Conservation (phyloP, 2,888 invertebrate genomes). For the Heliconius ethilla region DNA sequence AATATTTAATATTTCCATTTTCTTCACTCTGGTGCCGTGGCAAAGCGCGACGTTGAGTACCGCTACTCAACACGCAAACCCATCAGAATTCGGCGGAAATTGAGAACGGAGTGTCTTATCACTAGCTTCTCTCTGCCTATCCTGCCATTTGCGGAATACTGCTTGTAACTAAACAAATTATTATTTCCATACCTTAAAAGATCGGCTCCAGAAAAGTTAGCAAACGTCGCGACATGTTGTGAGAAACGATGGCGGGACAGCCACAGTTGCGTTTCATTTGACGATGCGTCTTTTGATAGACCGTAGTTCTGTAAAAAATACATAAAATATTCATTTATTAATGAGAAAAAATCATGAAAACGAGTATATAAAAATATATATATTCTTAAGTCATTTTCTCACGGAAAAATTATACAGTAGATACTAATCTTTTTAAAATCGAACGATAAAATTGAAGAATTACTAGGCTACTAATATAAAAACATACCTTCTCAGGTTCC, state of each 20-base stretch:
- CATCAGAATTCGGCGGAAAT: background rate
- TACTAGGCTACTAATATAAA: background rate
- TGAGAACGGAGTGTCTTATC: background rate
- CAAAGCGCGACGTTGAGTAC: too few species aligned
- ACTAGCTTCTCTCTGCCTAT: background rate
- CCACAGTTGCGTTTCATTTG: slow-evolving; percentile 90
- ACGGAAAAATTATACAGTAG: too few species aligned
- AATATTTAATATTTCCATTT: too few species aligned
- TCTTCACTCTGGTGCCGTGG: too few species aligned
- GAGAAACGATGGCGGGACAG: slow-evolving; percentile 89
- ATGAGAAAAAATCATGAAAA: too few species aligned
- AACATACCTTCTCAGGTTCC: slow-evolving; percentile 86
- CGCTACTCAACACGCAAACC: too few species aligned
- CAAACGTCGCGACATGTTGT: slow-evolving; percentile 88
- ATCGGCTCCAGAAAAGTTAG: slow-evolving; percentile 94
- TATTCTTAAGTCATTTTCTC: too few species aligned
- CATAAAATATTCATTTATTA: background rate
- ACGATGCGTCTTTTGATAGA: slow-evolving; percentile 85
- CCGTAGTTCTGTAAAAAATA: slow-evolving; percentile 65
- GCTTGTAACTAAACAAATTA: background rate
- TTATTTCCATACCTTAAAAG: slow-evolving; percentile 84
- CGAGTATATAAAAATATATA: too few species aligned
- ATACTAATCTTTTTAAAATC: too few species aligned
- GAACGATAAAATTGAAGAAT: too few species aligned
- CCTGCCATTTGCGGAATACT: background rate